Evolutionary conservation across 2,113 vertebrate species (phyloP).

Genomic region (Turnix velox): DNA sequence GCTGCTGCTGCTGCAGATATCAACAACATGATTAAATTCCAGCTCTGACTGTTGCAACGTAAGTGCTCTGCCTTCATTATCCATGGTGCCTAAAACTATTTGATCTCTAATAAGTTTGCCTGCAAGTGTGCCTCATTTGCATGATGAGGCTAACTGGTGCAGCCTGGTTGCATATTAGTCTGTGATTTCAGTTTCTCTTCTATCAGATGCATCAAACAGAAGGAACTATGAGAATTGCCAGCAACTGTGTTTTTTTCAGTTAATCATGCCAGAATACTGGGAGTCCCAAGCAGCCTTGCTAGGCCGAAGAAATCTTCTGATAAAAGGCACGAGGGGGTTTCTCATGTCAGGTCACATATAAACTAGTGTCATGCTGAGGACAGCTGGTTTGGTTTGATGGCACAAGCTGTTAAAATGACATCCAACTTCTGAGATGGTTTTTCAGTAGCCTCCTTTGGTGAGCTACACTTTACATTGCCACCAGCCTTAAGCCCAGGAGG

Average conservation of each 20-base stretch:
- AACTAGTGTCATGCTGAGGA: neutral
- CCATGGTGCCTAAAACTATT: conserved; percentile 48
- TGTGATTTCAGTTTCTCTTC: conserved; percentile 51
- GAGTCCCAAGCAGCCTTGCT: neutral
- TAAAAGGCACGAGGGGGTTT: neutral
- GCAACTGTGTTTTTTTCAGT: neutral
- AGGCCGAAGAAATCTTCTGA: neutral
- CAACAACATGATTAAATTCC: conserved; percentile 62
- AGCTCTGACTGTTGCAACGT: conserved; percentile 46
- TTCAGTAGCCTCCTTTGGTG: neutral
- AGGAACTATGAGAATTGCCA: conserved; percentile 40
- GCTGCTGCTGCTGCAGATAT: conserved; percentile 17
- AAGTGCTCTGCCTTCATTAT: conserved; percentile 58
- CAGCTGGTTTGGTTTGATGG: neutral
- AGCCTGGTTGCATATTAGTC: conserved; percentile 54
- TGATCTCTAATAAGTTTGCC: conserved; percentile 63
- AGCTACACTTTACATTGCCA: neutral
- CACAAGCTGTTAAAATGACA: neutral
- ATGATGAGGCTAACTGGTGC: conserved; percentile 63
- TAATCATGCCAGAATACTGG: neutral
- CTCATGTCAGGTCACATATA: neutral
- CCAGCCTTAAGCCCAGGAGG: neutral
- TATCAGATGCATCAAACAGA: conserved; percentile 38
- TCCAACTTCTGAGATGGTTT: neutral
- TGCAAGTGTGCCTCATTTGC: conserved; percentile 56